A percentile compares a stretch with the other conserved stretches of the same genome.
Conservation (phyloP, 2,113 vertebrate genomes). For the Psephotus haematonotus region DNA sequence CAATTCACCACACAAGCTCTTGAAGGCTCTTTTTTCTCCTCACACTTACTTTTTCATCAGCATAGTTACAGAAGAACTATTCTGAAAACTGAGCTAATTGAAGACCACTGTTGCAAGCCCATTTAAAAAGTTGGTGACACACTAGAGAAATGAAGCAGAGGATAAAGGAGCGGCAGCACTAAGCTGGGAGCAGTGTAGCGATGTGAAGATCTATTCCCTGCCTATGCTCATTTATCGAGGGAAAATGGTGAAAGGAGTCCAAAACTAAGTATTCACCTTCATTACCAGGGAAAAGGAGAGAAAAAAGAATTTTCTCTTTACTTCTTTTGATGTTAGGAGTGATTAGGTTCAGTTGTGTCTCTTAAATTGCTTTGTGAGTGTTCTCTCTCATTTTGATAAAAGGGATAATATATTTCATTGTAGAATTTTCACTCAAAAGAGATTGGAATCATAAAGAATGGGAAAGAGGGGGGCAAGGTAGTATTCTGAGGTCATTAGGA, state of each 20-base stretch:
- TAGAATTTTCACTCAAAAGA: slow-evolving; percentile 6
- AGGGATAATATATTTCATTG: slow-evolving; percentile 28
- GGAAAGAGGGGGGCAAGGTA: not conserved
- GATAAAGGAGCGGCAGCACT: not conserved
- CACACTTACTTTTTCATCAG: not conserved
- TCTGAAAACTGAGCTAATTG: not conserved
- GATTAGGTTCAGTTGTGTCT: slow-evolving; percentile 24
- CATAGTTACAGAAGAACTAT: not conserved
- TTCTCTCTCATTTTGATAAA: slow-evolving; percentile 26
- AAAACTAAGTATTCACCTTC: slow-evolving; percentile 30
- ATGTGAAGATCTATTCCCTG: slow-evolving; percentile 20
- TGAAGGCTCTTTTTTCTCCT: not conserved
- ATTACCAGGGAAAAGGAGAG: not conserved
- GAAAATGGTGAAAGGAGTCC: not conserved
- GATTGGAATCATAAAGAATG: slow-evolving; percentile 3
- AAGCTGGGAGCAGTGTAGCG: not conserved
- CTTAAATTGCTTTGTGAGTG: slow-evolving; percentile 39
- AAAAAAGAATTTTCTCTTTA: slow-evolving; percentile 5
- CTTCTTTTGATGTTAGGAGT: slow-evolving; percentile 47
- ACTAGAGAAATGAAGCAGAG: not conserved
- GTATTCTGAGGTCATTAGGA: not conserved
- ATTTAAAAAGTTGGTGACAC: not conserved
- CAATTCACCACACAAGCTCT: not conserved
- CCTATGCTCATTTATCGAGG: not conserved
- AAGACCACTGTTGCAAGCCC: not conserved